These are phyloP conservation scores for Scaptomyza polygonia DNA, from an alignment of 2,888 invertebrate genomes.

Conservation along the genomic window DNA sequence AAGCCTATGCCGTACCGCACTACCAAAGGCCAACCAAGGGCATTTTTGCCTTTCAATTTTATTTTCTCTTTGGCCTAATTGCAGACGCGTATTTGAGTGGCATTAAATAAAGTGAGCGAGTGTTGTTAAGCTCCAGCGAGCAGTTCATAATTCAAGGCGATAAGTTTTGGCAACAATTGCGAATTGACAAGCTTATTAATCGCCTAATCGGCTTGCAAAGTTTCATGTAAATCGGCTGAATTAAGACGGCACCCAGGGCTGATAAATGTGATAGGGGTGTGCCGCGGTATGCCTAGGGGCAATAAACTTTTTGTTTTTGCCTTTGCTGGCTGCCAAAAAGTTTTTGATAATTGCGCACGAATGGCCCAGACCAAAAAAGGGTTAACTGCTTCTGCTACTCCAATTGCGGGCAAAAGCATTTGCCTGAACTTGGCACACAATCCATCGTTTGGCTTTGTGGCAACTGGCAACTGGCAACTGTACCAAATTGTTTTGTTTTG, in stretches of 20 bases:
- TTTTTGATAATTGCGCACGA: slow-evolving; percentile 75
- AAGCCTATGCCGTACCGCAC: slow-evolving; percentile 12
- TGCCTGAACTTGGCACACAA: slow-evolving; percentile 38
- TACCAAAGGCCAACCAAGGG: background rate
- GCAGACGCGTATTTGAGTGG: slow-evolving; percentile 57
- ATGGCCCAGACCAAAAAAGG: slow-evolving; percentile 66
- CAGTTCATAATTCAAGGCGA: slow-evolving; percentile 69
- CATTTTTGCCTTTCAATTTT: slow-evolving; percentile 33
- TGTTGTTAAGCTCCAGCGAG: slow-evolving; percentile 38
- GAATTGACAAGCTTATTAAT: slow-evolving; percentile 80
- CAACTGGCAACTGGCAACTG: slow-evolving; percentile 48
- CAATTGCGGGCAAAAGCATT: slow-evolving; percentile 19
- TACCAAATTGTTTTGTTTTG: slow-evolving; percentile 51
- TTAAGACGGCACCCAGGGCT: slow-evolving; percentile 59
- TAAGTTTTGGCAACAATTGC: slow-evolving; percentile 73
- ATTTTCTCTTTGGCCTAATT: slow-evolving; percentile 47
- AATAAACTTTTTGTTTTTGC: slow-evolving; percentile 60
- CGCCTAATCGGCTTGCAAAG: slow-evolving; percentile 78
- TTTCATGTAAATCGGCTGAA: slow-evolving; percentile 72
- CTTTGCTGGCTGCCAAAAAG: slow-evolving; percentile 50
- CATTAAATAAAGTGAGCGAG: slow-evolving; percentile 50
- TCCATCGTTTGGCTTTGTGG: slow-evolving; percentile 41
- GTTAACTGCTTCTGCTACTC: slow-evolving; percentile 43
- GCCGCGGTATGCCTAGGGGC: background rate
- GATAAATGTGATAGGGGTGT: background rate